Percentiles rank a stretch among this genome's conserved stretches.
phyloP scores from a whole-genome alignment of 2,888 invertebrate genomes.

The Aporophyla nigra region DNA sequence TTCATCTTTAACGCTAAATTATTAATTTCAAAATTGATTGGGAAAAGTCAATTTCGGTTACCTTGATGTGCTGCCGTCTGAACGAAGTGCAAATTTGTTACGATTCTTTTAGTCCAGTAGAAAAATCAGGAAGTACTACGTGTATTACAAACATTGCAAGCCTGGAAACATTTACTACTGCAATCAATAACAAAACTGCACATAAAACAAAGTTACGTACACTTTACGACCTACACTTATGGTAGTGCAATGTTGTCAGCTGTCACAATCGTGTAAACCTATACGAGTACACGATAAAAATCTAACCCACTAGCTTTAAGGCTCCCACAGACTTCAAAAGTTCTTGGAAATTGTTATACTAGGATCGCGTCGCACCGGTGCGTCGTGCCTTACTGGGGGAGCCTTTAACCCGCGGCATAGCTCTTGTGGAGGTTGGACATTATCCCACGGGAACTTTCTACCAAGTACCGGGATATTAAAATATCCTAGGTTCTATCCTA shows the following conservation, averaged over 20 bases:
- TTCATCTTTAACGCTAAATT: too few species aligned
- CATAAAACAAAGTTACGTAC: constrained; percentile 46
- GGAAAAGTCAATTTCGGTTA: too few species aligned
- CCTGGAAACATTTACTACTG: background rate
- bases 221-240: constrained; percentile 48
- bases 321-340: background rate
- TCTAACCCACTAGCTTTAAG: background rate
- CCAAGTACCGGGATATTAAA: background rate
- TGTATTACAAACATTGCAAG: constrained; percentile 1
- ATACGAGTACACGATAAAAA: background rate
- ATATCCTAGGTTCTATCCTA: background rate
- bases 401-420: too few species aligned
- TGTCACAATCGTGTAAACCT: background rate
- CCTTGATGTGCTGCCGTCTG: too few species aligned
- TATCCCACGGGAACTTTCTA: background rate
- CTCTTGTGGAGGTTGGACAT: too few species aligned
- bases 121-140: background rate
- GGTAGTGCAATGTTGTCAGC: constrained; percentile 30
- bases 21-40: too few species aligned
- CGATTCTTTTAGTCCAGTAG: background rate
- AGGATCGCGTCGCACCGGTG: too few species aligned
- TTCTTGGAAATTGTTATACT: too few species aligned
- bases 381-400: too few species aligned
- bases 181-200: constrained; percentile 33
- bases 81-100: background rate